Percentiles rank a stretch among this genome's conserved stretches.
These are phyloP conservation scores for Diarsia brunnea DNA, from an alignment of 2,888 invertebrate genomes.

Conservation along the genomic window DNA sequence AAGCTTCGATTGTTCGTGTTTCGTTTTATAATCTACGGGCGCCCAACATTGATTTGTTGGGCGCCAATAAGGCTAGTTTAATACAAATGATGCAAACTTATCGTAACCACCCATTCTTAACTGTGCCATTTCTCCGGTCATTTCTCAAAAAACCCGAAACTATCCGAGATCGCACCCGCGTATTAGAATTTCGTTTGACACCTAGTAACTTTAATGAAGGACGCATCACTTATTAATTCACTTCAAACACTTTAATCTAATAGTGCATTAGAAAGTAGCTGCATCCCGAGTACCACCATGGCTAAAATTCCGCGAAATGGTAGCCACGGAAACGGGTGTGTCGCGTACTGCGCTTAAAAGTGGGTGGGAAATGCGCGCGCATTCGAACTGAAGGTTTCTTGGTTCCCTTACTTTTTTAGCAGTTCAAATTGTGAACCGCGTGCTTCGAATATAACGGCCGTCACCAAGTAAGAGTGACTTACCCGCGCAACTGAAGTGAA, in stretches of 20 bases:
- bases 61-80: conserved; percentile 4
- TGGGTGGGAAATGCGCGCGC: conserved; percentile 43
- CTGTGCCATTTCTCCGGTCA: neutral
- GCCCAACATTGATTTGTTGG: neutral
- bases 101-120: neutral
- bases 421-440: conserved; percentile 21
- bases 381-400: conserved; percentile 1
- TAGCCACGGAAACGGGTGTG: conserved; percentile 30
- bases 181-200: neutral
- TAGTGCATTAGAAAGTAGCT: neutral
- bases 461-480: neutral
- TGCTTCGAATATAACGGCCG: neutral
- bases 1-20: neutral
- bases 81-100: neutral
- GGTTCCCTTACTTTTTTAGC: neutral
- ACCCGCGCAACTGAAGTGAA: neutral
- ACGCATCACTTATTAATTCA: neutral
- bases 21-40: neutral
- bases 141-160: conserved; percentile 7
- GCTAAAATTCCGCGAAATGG: conserved; percentile 42
- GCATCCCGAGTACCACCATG: conserved; percentile 2
- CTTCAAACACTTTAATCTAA: neutral
- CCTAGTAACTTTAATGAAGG: neutral
- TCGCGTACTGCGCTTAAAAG: neutral
- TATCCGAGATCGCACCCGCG: neutral